Percentiles rank a stretch among this genome's conserved stretches.
Conservation (phyloP, 2,797 vertebrate species). For the Artibeus jamaicensis region DNA sequence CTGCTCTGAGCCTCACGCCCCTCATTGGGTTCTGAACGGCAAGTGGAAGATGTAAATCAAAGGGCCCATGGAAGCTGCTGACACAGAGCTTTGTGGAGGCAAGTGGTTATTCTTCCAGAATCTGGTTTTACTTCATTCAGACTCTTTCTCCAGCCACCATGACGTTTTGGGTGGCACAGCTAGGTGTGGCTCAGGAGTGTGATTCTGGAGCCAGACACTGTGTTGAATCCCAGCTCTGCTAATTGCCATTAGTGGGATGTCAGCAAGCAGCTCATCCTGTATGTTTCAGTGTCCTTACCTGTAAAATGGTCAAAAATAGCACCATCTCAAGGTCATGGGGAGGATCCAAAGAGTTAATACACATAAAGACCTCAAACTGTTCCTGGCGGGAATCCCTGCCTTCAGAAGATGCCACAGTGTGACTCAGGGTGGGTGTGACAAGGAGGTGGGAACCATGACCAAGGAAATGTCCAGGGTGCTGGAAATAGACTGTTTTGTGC, state of each 20-base stretch:
- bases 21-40: background rate
- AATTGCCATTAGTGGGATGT: background rate
- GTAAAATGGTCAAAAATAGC: background rate
- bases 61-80: background rate
- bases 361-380: background rate
- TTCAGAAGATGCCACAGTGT: background rate
- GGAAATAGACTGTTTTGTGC: background rate
- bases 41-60: background rate
- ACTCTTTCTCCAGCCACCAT: background rate
- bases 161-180: background rate
- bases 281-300: background rate
- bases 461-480: background rate
- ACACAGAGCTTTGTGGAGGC: background rate
- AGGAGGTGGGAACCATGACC: no score
- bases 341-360: background rate
- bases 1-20: background rate
- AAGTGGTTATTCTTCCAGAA: background rate
- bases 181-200: background rate
- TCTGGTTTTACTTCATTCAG: background rate
- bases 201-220: background rate
- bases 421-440: background rate
- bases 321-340: background rate
- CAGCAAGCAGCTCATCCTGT: background rate
- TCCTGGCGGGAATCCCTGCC: background rate
- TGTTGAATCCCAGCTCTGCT: background rate